phyloP scores from a whole-genome alignment of 2,113 vertebrate genomes.

The Nothocercus nigrocapillus region DNA sequence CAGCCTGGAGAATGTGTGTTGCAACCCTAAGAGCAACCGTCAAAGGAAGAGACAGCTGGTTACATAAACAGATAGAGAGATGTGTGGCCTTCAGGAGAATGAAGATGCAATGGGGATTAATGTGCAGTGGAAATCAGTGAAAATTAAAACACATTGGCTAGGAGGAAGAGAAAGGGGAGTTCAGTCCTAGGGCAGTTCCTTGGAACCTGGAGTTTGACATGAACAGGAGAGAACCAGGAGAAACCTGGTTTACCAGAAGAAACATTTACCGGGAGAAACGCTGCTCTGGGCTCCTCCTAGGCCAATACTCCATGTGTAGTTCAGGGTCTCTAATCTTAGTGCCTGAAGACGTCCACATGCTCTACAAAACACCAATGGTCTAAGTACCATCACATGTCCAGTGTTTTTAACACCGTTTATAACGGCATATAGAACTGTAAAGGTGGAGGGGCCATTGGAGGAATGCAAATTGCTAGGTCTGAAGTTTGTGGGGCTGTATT shows the following conservation, averaged over 20 bases:
- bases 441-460: background rate
- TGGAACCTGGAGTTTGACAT: background rate
- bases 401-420: background rate
- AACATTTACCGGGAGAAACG: background rate
- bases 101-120: slow-evolving; percentile 20
- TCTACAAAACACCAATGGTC: background rate
- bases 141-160: slow-evolving; percentile 1
- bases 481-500: background rate
- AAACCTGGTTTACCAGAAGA: too few relatives aligned
- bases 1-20: background rate
- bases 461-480: background rate
- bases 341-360: background rate
- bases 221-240: background rate
- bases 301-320: fast-evolving
- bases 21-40: background rate
- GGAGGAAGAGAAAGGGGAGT: background rate
- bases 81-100: slow-evolving; percentile 7
- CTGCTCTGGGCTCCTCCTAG: background rate
- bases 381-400: background rate
- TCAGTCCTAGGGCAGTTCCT: background rate
- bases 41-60: slow-evolving; percentile 37
- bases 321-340: background rate
- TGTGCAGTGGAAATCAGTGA: background rate
- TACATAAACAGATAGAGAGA: slow-evolving; percentile 16
- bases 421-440: background rate